Percentiles rank a stretch among this genome's conserved stretches.
These are phyloP conservation scores for Babylonia areolata DNA, from an alignment of 1,140 invertebrate species.

Conservation along the genomic window DNA sequence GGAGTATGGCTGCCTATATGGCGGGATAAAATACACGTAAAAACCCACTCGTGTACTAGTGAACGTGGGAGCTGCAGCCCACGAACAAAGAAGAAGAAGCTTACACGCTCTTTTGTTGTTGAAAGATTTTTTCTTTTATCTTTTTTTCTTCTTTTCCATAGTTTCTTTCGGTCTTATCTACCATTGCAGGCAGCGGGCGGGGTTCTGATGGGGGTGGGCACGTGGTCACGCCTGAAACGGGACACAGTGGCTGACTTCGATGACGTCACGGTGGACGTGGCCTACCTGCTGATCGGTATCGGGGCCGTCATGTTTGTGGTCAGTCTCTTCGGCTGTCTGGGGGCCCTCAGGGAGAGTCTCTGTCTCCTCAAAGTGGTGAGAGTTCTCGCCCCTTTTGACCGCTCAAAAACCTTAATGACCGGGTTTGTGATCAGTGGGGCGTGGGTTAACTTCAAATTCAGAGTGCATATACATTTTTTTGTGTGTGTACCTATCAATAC, in stretches of 20 bases:
- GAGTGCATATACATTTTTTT: no score
- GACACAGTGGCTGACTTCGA: conserved; percentile 27
- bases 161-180: not conserved
- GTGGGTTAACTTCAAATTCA: no score
- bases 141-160: not conserved
- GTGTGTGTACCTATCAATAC: no score
- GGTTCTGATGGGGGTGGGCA: conserved; percentile 43
- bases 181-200: conserved; percentile 8
- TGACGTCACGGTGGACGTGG: conserved; percentile 86
- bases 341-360: conserved; percentile 93
- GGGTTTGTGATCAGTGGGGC: no score
- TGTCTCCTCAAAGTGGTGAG: conserved; percentile 91
- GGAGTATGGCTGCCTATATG: no score
- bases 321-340: conserved; percentile 92
- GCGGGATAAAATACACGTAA: no score
- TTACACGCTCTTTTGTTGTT: no score
- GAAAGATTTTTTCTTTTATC: no score
- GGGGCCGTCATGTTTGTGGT: conserved; percentile 93
- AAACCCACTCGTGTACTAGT: no score
- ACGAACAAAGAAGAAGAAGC: no score
- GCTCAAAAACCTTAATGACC: no score
- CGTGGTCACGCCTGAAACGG: conserved; percentile 40
- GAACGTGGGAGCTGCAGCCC: no score
- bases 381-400: not conserved
- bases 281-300: conserved; percentile 88